phyloP scores from a whole-genome alignment of 2,113 vertebrate species.

The Rhabdomys dilectus region DNA sequence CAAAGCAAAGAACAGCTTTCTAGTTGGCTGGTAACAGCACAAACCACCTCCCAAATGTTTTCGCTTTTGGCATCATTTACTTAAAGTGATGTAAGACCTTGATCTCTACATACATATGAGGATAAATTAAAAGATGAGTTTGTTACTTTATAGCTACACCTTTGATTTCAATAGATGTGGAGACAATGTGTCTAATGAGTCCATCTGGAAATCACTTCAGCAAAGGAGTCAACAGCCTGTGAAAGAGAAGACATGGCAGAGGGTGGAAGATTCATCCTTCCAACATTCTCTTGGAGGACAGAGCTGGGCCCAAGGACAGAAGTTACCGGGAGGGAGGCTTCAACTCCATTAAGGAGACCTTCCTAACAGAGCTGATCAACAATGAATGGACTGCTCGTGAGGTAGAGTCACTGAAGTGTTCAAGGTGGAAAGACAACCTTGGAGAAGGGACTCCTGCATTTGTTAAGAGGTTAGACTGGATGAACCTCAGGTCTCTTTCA shows the following conservation, averaged over 20 bases:
- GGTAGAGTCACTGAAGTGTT: slow-evolving; percentile 79
- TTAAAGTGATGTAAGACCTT: slow-evolving; percentile 43
- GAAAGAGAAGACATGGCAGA: slow-evolving; percentile 72
- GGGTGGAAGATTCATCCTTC: slow-evolving; percentile 47
- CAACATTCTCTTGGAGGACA: slow-evolving; percentile 54
- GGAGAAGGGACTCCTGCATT: slow-evolving; percentile 73
- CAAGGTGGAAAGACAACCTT: slow-evolving; percentile 77
- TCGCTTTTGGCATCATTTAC: slow-evolving; percentile 20
- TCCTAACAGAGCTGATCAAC: slow-evolving; percentile 75
- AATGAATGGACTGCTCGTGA: slow-evolving; percentile 75
- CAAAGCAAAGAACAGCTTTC: slow-evolving; percentile 20
- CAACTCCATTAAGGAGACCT: slow-evolving; percentile 74
- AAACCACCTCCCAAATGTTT: slow-evolving; percentile 26
- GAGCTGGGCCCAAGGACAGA: slow-evolving; percentile 50
- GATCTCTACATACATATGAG: not conserved
- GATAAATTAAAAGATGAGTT: slow-evolving; percentile 39
- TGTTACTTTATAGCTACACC: slow-evolving; percentile 79
- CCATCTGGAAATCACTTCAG: slow-evolving; percentile 69
- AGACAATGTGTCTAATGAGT: slow-evolving; percentile 60
- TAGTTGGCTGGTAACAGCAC: not conserved
- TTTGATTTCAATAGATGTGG: slow-evolving; percentile 54
- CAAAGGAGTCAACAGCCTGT: slow-evolving; percentile 66
- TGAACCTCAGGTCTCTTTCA: slow-evolving; percentile 81
- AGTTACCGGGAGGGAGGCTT: slow-evolving; percentile 70
- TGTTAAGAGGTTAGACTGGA: slow-evolving; percentile 77